These are phyloP conservation scores for Polypterus bichir DNA, from an alignment of 2,113 vertebrate genomes.

Conservation along the genomic window DNA sequence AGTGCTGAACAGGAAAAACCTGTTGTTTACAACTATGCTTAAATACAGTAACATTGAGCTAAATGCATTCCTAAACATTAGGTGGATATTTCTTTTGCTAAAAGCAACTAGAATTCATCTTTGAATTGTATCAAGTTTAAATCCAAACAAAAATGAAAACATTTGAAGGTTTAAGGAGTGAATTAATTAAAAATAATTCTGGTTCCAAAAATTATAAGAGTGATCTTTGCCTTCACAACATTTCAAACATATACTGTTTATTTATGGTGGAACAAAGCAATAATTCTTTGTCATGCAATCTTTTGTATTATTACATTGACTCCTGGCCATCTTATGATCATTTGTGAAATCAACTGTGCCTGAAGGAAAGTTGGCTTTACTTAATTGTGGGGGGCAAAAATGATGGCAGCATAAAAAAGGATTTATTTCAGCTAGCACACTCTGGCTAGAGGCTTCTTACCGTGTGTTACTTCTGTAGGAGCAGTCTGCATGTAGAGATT, in stretches of 20 bases:
- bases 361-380: slow-evolving; percentile 35
- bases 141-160: slow-evolving; percentile 1
- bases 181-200: slow-evolving; percentile 21
- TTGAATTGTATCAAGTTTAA: no score
- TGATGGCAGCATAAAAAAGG: slow-evolving; percentile 20
- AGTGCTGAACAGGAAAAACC: no score
- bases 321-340: slow-evolving; percentile 48
- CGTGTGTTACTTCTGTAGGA: slow-evolving; percentile 47
- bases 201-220: slow-evolving; percentile 29
- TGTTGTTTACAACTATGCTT: no score
- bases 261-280: slow-evolving; percentile 38
- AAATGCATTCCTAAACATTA: neutral
- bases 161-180: neutral
- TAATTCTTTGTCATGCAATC: slow-evolving; percentile 30
- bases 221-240: slow-evolving; percentile 31
- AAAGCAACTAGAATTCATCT: no score
- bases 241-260: slow-evolving; percentile 49
- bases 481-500: slow-evolving; percentile 39
- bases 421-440: slow-evolving; percentile 8
- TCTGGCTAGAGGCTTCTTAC: slow-evolving; percentile 31
- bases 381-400: slow-evolving; percentile 29
- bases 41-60: neutral
- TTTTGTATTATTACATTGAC: slow-evolving; percentile 37
- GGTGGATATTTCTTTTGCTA: no score
- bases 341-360: slow-evolving; percentile 59